Evolutionary conservation across 2,113 vertebrate genomes (phyloP).

Genomic region (Siniperca chuatsi): DNA sequence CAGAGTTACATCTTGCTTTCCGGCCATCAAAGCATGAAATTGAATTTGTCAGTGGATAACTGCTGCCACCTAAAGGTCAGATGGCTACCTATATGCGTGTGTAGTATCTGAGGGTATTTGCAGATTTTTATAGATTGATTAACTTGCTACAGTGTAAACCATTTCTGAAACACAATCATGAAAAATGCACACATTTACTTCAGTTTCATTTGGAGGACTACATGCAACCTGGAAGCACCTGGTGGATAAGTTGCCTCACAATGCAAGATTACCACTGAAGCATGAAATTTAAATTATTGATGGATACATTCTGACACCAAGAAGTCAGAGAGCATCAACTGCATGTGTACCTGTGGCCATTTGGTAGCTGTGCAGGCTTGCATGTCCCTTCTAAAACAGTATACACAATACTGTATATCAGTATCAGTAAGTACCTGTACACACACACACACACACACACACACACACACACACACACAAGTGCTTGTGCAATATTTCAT

Average conservation of each 20-base stretch:
- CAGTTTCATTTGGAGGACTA: neutral
- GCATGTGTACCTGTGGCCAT: constrained; percentile 1
- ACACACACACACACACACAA: neutral
- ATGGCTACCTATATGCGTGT: neutral
- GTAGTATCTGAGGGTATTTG: neutral
- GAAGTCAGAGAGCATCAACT: constrained; percentile 43
- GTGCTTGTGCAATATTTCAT: neutral
- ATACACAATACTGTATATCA: neutral
- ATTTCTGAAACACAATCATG: neutral
- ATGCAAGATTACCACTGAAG: constrained; percentile 29
- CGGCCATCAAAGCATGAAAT: constrained; percentile 65
- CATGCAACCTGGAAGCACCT: constrained; percentile 40
- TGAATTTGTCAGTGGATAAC: constrained; percentile 71
- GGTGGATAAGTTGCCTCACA: constrained; percentile 31
- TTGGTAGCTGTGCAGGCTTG: neutral
- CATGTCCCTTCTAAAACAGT: neutral
- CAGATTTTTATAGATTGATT: constrained; percentile 22
- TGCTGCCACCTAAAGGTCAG: constrained; percentile 79
- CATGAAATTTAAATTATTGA: constrained; percentile 75
- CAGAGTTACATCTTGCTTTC: constrained; percentile 52
- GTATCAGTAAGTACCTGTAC: neutral
- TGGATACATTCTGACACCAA: constrained; percentile 61
- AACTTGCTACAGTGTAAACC: neutral
- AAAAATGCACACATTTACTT: constrained; percentile 14
- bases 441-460: neutral